Percentiles rank a stretch among this genome's conserved stretches.
These are phyloP conservation scores for Nymphalis io DNA, from an alignment of 1,140 invertebrate genomes.

Conservation along the genomic window DNA sequence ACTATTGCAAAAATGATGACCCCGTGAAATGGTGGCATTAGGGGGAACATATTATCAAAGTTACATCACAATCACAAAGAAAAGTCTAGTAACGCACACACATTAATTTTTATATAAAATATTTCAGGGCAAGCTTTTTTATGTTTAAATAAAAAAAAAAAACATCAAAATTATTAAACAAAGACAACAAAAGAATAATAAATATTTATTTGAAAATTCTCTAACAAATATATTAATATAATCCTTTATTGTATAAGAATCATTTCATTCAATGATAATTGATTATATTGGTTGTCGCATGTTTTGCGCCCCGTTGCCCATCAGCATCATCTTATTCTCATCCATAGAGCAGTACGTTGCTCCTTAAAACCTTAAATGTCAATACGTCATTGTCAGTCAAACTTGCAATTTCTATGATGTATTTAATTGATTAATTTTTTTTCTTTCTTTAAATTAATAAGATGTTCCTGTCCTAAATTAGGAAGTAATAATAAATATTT, in stretches of 20 bases:
- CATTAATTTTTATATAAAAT: no score
- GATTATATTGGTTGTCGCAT: neutral
- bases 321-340: neutral
- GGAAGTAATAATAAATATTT: conserved; percentile 7
- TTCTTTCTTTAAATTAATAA: conserved; percentile 17
- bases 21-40: no score
- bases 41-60: no score
- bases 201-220: no score
- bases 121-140: no score
- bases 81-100: no score
- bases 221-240: no score
- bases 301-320: neutral
- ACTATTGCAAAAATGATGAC: no score
- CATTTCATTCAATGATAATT: neutral
- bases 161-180: no score
- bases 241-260: neutral
- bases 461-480: conserved; percentile 25
- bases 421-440: conserved; percentile 35
- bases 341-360: neutral
- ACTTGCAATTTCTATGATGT: conserved; percentile 29
- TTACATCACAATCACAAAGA: no score
- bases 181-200: no score
- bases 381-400: conserved; percentile 41
- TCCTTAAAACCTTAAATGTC: conserved; percentile 9
- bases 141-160: no score